Conservation (phyloP, 2,888 invertebrate species). For the Microdon myrmicae region DNA sequence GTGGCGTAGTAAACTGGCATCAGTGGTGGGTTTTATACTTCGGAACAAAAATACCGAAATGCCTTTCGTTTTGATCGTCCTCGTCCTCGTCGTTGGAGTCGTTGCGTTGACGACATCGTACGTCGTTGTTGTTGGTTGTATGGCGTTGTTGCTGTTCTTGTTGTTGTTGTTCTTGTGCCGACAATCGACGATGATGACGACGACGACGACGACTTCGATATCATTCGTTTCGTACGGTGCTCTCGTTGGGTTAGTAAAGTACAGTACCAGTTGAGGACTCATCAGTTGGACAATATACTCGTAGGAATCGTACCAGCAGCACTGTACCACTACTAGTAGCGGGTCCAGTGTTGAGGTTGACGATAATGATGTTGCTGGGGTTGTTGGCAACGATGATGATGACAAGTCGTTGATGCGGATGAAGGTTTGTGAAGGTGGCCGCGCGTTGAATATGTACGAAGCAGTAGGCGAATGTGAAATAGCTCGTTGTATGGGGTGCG, state of each 20-base stretch:
- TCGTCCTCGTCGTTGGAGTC: slow-evolving; percentile 27
- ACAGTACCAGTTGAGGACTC: slow-evolving; percentile 48
- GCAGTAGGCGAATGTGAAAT: too few relatives aligned
- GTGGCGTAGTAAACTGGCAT: slow-evolving; percentile 44
- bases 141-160: slow-evolving; percentile 17
- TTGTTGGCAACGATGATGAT: slow-evolving; percentile 11
- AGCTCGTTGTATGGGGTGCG: too few relatives aligned
- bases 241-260: slow-evolving; percentile 39
- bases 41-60: slow-evolving; percentile 52
- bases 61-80: slow-evolving; percentile 59
- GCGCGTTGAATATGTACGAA: too few relatives aligned
- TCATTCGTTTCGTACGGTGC: slow-evolving; percentile 43
- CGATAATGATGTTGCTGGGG: slow-evolving; percentile 41
- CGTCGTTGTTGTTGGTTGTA: slow-evolving; percentile 3
- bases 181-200: slow-evolving; percentile 16
- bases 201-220: too few relatives aligned
- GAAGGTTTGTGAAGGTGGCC: slow-evolving; percentile 13
- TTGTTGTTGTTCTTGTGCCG: slow-evolving; percentile 3
- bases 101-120: background rate
- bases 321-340: slow-evolving; percentile 55
- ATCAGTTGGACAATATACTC: slow-evolving; percentile 30
- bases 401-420: slow-evolving; percentile 12
- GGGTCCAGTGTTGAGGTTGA: slow-evolving; percentile 50
- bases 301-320: slow-evolving; percentile 22
- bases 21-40: slow-evolving; percentile 53